Conservation (phyloP, 2,113 vertebrate genomes). For the Psilopsiagon aurifrons region DNA sequence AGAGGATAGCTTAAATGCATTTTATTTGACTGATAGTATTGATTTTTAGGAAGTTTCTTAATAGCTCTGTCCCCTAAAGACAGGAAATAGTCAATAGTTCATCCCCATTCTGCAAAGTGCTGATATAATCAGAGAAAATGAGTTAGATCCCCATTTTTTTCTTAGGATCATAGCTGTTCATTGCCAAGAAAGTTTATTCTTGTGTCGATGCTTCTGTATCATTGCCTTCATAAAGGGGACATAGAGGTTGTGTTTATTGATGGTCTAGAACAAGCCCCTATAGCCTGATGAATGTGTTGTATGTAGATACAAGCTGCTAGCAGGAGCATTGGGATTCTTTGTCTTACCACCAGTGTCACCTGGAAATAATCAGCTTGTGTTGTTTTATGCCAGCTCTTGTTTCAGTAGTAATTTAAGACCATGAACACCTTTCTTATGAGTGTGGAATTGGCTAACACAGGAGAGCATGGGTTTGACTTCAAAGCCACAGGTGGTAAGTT, state of each 20-base stretch:
- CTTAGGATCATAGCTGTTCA: not conserved
- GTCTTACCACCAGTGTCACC: not conserved
- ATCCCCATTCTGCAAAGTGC: not conserved
- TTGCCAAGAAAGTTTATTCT: not conserved
- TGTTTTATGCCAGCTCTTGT: not conserved
- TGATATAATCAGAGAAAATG: not conserved
- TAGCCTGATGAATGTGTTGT: fast-evolving
- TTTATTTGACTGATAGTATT: not conserved
- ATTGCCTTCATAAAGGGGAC: fast-evolving
- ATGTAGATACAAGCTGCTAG: fast-evolving
- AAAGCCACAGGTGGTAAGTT: not conserved
- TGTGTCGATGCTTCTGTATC: not conserved
- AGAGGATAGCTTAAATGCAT: not conserved
- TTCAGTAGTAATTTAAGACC: not conserved
- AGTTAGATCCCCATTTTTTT: not conserved
- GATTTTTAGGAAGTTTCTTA: not conserved
- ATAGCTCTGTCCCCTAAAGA: not conserved
- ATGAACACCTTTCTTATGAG: fast-evolving
- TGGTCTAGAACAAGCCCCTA: fast-evolving
- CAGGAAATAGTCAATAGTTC: not conserved
- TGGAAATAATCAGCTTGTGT: not conserved
- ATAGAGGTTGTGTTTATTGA: not conserved
- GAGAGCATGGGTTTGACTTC: not conserved
- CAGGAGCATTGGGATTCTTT: not conserved
- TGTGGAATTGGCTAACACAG: not conserved